Percentiles rank a stretch among this genome's conserved stretches.
Evolutionary conservation across 2,113 vertebrate species (phyloP).

Genomic region (Boleophthalmus pectinirostris): DNA sequence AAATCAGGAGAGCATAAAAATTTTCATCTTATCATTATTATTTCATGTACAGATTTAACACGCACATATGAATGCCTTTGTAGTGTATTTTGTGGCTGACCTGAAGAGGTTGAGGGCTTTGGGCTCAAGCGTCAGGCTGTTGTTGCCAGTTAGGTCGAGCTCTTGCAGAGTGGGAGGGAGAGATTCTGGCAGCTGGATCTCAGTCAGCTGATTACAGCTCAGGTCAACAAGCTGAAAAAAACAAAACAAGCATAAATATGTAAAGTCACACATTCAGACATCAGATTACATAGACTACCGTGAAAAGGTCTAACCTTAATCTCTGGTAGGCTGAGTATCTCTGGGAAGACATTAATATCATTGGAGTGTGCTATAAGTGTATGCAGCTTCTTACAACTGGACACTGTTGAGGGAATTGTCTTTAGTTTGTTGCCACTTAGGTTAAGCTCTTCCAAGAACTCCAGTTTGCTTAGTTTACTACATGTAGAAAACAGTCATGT

Average conservation of each 20-base stretch:
- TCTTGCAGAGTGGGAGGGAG: constrained; percentile 89
- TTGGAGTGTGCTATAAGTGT: constrained; percentile 93
- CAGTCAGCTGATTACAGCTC: constrained; percentile 94
- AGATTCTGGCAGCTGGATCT: constrained; percentile 89
- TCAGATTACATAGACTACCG: neutral
- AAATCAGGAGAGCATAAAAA: neutral
- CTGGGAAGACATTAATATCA: constrained; percentile 92
- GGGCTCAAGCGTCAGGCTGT: constrained; percentile 89
- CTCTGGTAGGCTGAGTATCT: constrained; percentile 89
- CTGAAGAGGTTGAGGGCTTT: constrained; percentile 95
- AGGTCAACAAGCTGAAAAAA: constrained; percentile 88
- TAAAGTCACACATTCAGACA: neutral
- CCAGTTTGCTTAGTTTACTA: constrained; percentile 94
- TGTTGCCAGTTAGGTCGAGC: constrained; percentile 92
- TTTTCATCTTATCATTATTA: too few relatives aligned
- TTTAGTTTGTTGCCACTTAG: constrained; percentile 95
- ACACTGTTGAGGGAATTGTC: constrained; percentile 93
- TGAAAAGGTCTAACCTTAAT: constrained; percentile 85
- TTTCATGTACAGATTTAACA: too few relatives aligned
- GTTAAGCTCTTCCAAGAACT: constrained; percentile 92
- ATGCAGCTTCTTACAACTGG: constrained; percentile 92
- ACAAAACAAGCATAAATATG: neutral
- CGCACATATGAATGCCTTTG: too few relatives aligned
- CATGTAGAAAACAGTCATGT: neutral
- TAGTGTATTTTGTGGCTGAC: constrained; percentile 64